Conservation (phyloP, 2,888 invertebrate genomes). For the Sminthurinus aureus region DNA sequence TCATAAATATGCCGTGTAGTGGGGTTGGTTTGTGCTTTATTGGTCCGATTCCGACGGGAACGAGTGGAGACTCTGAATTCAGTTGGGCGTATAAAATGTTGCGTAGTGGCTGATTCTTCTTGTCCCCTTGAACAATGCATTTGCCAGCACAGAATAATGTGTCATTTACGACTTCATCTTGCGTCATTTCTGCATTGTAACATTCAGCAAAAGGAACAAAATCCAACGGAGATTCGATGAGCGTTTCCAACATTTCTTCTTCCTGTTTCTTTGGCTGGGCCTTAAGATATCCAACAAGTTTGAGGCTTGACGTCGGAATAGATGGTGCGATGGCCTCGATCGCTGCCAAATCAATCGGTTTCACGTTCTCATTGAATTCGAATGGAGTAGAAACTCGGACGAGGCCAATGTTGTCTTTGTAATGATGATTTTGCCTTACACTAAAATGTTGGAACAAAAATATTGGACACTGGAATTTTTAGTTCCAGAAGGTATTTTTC, state of each 20-base stretch:
- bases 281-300: background rate
- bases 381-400: background rate
- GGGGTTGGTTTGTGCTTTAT: background rate
- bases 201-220: background rate
- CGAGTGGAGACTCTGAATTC: background rate
- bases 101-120: background rate
- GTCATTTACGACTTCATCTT: background rate
- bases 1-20: background rate
- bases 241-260: background rate
- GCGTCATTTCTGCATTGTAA: background rate
- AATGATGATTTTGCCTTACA: background rate
- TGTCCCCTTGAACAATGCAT: too few relatives aligned
- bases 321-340: background rate
- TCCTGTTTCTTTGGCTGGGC: background rate
- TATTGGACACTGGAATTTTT: too few relatives aligned
- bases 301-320: background rate
- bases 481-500: too few relatives aligned
- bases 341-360: background rate
- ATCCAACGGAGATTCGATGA: background rate
- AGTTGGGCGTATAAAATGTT: background rate
- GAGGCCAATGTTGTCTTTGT: background rate
- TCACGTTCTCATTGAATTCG: background rate
- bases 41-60: background rate
- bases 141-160: background rate
- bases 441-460: too few relatives aligned